Conservation (phyloP, 2,888 invertebrate genomes). For the Pollenia amentaria region DNA sequence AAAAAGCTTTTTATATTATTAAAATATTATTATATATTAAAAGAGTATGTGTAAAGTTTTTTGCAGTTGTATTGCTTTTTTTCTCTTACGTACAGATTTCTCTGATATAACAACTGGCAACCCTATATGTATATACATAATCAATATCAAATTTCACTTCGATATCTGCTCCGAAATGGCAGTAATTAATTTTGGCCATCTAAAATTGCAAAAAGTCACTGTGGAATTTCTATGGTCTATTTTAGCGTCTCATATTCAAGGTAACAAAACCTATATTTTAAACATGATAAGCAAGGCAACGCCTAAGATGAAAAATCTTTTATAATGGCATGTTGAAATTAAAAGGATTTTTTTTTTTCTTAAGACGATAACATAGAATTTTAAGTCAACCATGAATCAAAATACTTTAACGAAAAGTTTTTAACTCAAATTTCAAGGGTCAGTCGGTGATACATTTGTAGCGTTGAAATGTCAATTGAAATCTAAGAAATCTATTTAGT, state of each 20-base stretch:
- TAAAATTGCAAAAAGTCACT: too few relatives aligned
- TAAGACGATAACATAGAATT: background rate
- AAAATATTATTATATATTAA: too few relatives aligned
- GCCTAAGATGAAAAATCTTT: background rate
- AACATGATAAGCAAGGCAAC: background rate
- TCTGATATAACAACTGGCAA: too few relatives aligned
- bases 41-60: too few relatives aligned
- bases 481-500: background rate
- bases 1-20: too few relatives aligned
- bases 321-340: background rate
- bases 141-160: too few relatives aligned
- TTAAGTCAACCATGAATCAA: background rate
- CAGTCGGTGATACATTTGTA: slow-evolving; percentile 19
- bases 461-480: background rate
- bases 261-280: slow-evolving; percentile 21
- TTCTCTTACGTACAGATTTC: too few relatives aligned
- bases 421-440: slow-evolving; percentile 11
- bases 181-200: too few relatives aligned
- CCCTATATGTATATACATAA: too few relatives aligned
- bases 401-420: background rate
- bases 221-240: slow-evolving; percentile 21
- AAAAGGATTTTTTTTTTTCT: background rate
- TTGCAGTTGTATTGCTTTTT: too few relatives aligned
- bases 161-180: too few relatives aligned
- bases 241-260: slow-evolving; percentile 60